Evolutionary conservation across 1,140 invertebrate species (phyloP).

Genomic region (Neoseiulus cucumeris): DNA sequence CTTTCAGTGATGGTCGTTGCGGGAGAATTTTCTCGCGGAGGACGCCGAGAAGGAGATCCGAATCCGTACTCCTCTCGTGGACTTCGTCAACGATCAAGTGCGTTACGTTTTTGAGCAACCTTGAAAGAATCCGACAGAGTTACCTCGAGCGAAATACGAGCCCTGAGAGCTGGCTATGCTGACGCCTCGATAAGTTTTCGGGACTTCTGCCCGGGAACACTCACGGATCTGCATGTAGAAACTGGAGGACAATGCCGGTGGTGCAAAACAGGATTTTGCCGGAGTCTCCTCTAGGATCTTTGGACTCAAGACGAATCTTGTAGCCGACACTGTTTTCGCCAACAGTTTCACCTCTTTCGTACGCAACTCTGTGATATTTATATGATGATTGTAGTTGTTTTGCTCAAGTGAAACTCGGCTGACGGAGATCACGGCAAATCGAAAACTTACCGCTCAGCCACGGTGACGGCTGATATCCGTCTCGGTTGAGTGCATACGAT

Average conservation of each 20-base stretch:
- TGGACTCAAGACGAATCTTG: slow-evolving; percentile 70
- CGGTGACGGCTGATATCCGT: slow-evolving; percentile 64
- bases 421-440: too few species aligned
- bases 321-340: slow-evolving; percentile 68
- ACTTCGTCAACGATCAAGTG: slow-evolving; percentile 92
- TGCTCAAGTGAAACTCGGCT: background rate
- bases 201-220: background rate
- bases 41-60: slow-evolving; percentile 84
- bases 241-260: slow-evolving; percentile 36
- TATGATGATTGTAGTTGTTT: too few species aligned
- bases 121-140: slow-evolving; percentile 70
- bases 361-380: slow-evolving; percentile 36
- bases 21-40: slow-evolving; percentile 81
- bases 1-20: slow-evolving; percentile 40
- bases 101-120: slow-evolving; percentile 59
- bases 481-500: slow-evolving; percentile 85
- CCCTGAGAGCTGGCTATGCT: too few species aligned
- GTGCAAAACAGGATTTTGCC: slow-evolving; percentile 77
- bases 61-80: slow-evolving; percentile 88
- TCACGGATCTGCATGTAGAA: background rate
- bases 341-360: slow-evolving; percentile 65
- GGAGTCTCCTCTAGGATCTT: slow-evolving; percentile 70
- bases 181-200: too few species aligned
- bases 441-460: slow-evolving; percentile 39
- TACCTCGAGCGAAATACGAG: too few species aligned